A percentile compares a stretch with the other conserved stretches of the same genome.
Conservation (phyloP, 2,888 invertebrate genomes). For the Neria commutata region DNA sequence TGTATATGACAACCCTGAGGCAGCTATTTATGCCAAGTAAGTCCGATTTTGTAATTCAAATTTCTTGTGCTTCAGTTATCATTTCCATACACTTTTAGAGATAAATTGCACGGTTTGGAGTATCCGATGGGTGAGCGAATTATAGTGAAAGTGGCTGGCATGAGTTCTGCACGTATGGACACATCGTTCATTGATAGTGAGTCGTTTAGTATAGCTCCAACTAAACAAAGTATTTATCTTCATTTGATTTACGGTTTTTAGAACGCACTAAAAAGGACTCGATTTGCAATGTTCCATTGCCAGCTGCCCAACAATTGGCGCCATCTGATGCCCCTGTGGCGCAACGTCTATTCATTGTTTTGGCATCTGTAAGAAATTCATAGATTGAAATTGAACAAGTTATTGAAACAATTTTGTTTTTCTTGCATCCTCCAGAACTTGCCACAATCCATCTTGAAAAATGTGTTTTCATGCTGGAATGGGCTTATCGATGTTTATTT, state of each 20-base stretch:
- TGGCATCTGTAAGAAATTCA: slow-evolving; percentile 49
- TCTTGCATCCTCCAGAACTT: slow-evolving; percentile 64
- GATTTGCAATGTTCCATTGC: slow-evolving; percentile 74
- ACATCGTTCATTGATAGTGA: slow-evolving; percentile 57
- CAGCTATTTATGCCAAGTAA: slow-evolving; percentile 67
- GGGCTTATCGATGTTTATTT: slow-evolving; percentile 89
- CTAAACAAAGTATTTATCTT: background rate
- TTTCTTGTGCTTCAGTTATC: background rate
- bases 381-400: background rate
- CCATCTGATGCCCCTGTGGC: slow-evolving; percentile 71
- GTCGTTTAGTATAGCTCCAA: background rate
- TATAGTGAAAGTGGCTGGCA: slow-evolving; percentile 63
- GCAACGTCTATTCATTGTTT: slow-evolving; percentile 72
- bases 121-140: slow-evolving; percentile 87
- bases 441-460: slow-evolving; percentile 81
- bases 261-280: slow-evolving; percentile 58
- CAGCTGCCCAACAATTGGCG: slow-evolving; percentile 70
- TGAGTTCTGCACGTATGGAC: slow-evolving; percentile 54
- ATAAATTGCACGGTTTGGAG: slow-evolving; percentile 89
- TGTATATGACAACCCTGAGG: slow-evolving; percentile 73
- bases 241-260: slow-evolving; percentile 20
- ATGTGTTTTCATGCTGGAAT: slow-evolving; percentile 90
- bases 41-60: background rate
- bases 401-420: background rate
- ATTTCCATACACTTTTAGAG: slow-evolving; percentile 65